Conservation (phyloP, 2,888 invertebrate species). For the Meteorus cinctellus region DNA sequence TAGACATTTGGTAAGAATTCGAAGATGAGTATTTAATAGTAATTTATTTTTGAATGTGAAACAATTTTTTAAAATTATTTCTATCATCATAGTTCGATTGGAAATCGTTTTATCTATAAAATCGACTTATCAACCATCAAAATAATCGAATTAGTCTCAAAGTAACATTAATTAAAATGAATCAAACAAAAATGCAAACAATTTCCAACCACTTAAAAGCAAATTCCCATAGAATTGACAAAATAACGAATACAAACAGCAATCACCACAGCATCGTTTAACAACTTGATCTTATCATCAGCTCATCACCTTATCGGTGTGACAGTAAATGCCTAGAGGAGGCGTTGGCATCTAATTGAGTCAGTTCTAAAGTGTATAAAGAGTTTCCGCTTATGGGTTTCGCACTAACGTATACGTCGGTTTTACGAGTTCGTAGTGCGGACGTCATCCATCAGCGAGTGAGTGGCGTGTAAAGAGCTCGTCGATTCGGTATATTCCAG, state of each 20-base stretch:
- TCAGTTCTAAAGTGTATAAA: slow-evolving; percentile 26
- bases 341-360: slow-evolving; percentile 41
- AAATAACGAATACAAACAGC: background rate
- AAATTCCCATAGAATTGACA: no score
- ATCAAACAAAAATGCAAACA: no score
- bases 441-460: slow-evolving; percentile 27
- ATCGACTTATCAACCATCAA: no score
- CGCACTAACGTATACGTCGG: slow-evolving; percentile 1
- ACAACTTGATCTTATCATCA: slow-evolving; percentile 1
- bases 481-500: slow-evolving; percentile 30
- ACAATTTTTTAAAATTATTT: no score
- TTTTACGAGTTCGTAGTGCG: slow-evolving; percentile 30
- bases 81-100: no score
- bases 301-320: background rate
- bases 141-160: no score
- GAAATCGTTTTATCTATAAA: no score
- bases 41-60: no score
- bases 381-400: slow-evolving; percentile 35
- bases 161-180: no score
- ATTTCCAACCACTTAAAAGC: no score
- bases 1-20: no score
- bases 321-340: slow-evolving; percentile 1
- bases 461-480: slow-evolving; percentile 33
- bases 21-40: no score
- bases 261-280: background rate